phyloP scores from a whole-genome alignment of 92 coral and sea anemone genomes.

The Isaurus tuberculatus region DNA sequence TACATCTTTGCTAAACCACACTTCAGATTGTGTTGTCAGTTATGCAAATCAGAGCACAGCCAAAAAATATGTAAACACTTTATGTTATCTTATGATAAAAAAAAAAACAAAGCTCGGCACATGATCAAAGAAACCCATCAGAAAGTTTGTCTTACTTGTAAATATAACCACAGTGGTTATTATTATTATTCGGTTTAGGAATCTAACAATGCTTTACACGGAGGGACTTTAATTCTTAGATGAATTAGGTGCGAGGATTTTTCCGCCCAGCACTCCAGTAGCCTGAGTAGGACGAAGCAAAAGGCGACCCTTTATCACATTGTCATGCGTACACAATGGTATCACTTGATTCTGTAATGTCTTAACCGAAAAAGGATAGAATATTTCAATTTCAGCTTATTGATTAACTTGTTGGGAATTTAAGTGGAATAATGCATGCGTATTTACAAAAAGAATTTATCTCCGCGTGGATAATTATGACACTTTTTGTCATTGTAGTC shows the following conservation, averaged over 20 bases:
- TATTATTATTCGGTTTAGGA: neutral
- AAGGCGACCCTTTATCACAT: neutral
- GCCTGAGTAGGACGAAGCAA: neutral
- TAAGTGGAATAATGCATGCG: conserved; percentile 6
- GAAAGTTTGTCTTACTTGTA: neutral
- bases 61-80: conserved; percentile 18
- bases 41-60: conserved; percentile 37
- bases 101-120: conserved; percentile 23
- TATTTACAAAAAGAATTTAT: conserved; percentile 1
- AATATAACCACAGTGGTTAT: neutral
- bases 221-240: too few relatives aligned
- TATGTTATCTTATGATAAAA: conserved; percentile 25
- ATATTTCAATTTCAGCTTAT: neutral
- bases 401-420: conserved; percentile 8
- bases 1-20: conserved; percentile 15
- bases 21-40: conserved; percentile 29
- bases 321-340: neutral
- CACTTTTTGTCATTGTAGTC: conserved; percentile 7
- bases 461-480: neutral
- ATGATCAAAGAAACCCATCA: conserved; percentile 6
- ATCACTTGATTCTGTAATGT: neutral
- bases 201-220: neutral
- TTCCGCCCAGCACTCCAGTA: too few relatives aligned
- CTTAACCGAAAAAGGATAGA: neutral
- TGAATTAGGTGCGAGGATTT: neutral